phyloP scores from a whole-genome alignment of 2,888 invertebrate genomes.

The Athrips mouffetella region DNA sequence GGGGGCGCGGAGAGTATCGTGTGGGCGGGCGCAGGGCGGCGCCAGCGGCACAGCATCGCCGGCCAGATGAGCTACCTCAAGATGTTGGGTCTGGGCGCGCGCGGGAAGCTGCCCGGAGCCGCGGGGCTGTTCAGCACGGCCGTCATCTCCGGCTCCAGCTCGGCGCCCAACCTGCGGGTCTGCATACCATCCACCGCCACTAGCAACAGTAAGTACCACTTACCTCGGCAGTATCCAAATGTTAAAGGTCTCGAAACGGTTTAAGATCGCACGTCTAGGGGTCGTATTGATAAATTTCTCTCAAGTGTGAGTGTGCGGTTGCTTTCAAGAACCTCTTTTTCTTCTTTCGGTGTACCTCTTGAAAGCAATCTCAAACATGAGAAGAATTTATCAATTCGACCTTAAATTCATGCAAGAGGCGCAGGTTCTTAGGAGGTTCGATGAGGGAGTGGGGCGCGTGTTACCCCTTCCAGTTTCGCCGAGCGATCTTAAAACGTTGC shows the following conservation, averaged over 20 bases:
- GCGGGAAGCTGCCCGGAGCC: slow-evolving; percentile 76
- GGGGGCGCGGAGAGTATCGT: slow-evolving; percentile 42
- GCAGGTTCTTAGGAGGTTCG: no score
- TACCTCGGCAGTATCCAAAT: no score
- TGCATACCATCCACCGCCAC: slow-evolving; percentile 88
- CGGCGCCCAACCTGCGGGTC: slow-evolving; percentile 92
- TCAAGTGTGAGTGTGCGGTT: no score
- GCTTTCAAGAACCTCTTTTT: no score
- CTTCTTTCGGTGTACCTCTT: no score
- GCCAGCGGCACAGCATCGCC: slow-evolving; percentile 97
- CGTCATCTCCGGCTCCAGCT: slow-evolving; percentile 96
- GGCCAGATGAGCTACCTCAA: slow-evolving; percentile 96
- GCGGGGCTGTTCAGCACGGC: slow-evolving; percentile 97
- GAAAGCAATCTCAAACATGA: no score
- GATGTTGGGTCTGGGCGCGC: slow-evolving; percentile 87
- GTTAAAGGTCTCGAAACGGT: no score
- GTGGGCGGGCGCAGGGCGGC: slow-evolving; percentile 81
- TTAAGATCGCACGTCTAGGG: no score
- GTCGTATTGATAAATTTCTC: no score
- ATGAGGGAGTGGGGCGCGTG: no score
- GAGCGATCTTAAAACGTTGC: neutral
- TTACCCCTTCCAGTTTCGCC: neutral
- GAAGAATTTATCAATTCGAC: no score
- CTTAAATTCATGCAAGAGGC: no score
- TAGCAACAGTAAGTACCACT: slow-evolving; percentile 82